Base-by-base conservation (phyloP, 2,797 vertebrate genomes). In the Pseudomugil tenellus region DNA sequence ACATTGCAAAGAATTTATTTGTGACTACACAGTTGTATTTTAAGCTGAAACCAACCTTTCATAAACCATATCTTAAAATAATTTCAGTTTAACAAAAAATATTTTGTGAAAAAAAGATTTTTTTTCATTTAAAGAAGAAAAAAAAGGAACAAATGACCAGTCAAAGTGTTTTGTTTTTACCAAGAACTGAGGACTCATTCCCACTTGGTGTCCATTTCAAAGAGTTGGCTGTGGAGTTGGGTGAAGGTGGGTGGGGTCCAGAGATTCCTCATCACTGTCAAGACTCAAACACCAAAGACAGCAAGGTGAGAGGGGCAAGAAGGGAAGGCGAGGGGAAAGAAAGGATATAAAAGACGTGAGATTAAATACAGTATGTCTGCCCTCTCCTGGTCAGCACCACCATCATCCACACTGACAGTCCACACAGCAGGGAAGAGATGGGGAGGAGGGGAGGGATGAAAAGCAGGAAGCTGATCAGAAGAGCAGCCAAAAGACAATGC, bases 361-460 rank as follows among this genome's bases (percentile, higher is more conserved):
- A 90, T 92, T 92, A 92, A 94, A 93, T 92, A 95, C 89, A 92
- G 91, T 95, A 93, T 94, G 93, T 86, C 94, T 95, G 95, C 94
- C 95, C 94, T 94, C 95, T 96, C 94, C 95, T 95, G 95, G 95
- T 92, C 93, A 91, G 64, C 63, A 86, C 57, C 14, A 79, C 85
- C 87, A 84, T 80, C 82, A 91, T 86, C 84, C 43, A 68, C 74
- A 63, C 55, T 80, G 69, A 81, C 80, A 81, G 74, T 69, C 62
- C 58, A 68, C 60, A 52, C 23, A 35, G 66, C 56, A 51, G 73
- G 63, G 41, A 39, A 39, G 29, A 51, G 51, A 23, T 55, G 16
- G 46, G n/a, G n/a, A 21, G 58, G 63, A 41, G 58, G 58, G n/a
- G 56, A 9, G 12, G 13, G 43, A 6, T 11, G 37, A 43, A 54